These are phyloP conservation scores for Rhabdomys dilectus DNA, from an alignment of 2,113 vertebrate genomes.

Conservation along the genomic window DNA sequence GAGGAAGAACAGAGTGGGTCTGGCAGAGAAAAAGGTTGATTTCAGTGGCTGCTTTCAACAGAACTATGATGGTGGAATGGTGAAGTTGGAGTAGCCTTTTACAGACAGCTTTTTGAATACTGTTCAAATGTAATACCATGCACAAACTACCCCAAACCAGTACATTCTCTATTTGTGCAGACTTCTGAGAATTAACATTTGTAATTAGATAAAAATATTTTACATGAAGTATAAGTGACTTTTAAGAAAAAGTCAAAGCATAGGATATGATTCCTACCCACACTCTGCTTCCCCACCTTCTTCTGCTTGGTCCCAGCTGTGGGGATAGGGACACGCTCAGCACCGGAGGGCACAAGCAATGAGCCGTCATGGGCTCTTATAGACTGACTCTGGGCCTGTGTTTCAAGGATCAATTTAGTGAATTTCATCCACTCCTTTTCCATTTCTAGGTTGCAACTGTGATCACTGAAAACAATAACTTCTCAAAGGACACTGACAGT, in stretches of 20 bases:
- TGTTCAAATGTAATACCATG: neutral
- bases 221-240: neutral
- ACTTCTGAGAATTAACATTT: slow-evolving; percentile 21
- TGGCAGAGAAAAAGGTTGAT: slow-evolving; percentile 23
- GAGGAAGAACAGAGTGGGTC: neutral
- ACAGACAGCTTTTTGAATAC: neutral
- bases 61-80: neutral
- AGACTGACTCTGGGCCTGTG: neutral
- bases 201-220: neutral
- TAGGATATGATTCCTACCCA: neutral
- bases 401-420: neutral
- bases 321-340: neutral
- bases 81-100: neutral
- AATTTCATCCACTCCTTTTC: neutral
- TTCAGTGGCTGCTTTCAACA: neutral
- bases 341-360: fast-evolving
- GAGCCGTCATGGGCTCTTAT: too few species aligned
- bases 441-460: neutral
- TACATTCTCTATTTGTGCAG: neutral
- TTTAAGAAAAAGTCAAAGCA: neutral
- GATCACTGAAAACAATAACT: neutral
- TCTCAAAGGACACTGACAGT: slow-evolving; percentile 17
- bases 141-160: neutral
- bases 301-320: neutral
- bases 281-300: neutral